Evolutionary conservation across 2,888 invertebrate genomes (phyloP), one percentile per base, ranked within the genome.

Genomic region (Mesorhabditis belari): DNA sequence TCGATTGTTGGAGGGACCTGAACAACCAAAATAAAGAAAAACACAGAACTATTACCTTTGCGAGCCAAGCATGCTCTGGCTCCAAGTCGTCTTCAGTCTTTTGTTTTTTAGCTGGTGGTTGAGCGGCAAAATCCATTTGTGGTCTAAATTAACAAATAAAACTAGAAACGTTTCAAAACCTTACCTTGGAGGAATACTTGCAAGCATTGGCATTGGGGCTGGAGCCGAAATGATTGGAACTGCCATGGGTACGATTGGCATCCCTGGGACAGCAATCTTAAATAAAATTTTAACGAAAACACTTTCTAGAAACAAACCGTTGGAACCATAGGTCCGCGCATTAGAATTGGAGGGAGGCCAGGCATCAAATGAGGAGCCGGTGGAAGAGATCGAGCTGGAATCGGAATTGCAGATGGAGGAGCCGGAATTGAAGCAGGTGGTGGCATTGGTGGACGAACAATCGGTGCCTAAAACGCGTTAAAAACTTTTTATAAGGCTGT

Each of bases 1-100:
- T 87, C 87, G 17, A 91, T 88, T 5, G 65, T 53, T 5, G 70
- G 76, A 12, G 56, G 60, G 19, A 69, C 55, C 58, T 61, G 6
- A 19, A 50, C 35, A n/a, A 6, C 5, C n/a, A n/a, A 35, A 35
- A 35, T 1, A 17, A 35, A 35, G n/a, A n/a, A n/a, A n/a, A n/a
- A n/a, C n/a, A n/a, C n/a, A n/a, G n/a, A n/a, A n/a, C n/a, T n/a
- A n/a, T n/a, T n/a, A 63, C 70, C 55, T 74, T 75, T 25, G 64
- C 58, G 54, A 84, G 70, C 83, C 90, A 92, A 57, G 89, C 87
- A 60, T 87, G 86, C 84, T 96, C 96, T 0, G 94, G 90, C 70
- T 95, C 88, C 6, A 98, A 86, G 54, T 90, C 88, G 80, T 95
- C 95, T 80, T 95, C 94, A 82, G 96, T 96, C 0, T 62, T 64